phyloP scores from a whole-genome alignment of 2,113 vertebrate genomes.

The Oryzias woworae region DNA sequence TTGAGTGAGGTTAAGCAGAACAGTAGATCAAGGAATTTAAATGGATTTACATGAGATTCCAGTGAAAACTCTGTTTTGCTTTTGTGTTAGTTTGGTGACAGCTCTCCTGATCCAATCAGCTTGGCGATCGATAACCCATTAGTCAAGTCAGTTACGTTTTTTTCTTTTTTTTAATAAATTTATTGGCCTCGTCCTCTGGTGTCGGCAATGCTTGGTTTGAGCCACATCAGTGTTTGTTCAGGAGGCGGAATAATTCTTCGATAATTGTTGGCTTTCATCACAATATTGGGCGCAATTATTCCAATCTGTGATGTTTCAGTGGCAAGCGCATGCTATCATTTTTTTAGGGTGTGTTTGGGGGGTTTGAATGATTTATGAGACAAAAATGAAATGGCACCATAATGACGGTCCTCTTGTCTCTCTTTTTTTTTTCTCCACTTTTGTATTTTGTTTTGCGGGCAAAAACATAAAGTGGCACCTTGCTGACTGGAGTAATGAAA shows the following conservation, averaged over 20 bases:
- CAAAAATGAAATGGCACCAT: conserved; percentile 47
- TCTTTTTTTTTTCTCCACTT: conserved; percentile 26
- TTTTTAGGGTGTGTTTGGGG: conserved; percentile 20
- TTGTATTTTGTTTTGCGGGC: conserved; percentile 12
- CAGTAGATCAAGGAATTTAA: too few species aligned
- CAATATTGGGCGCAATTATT: conserved; percentile 56
- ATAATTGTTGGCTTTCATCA: conserved; percentile 72
- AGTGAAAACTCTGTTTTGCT: background rate
- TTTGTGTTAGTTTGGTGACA: background rate
- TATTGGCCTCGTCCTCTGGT: conserved; percentile 27
- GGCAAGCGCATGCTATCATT: conserved; percentile 17
- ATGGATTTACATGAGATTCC: too few species aligned
- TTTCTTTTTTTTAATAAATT: conserved; percentile 20
- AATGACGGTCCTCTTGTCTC: conserved; percentile 48
- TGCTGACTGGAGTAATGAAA: conserved; percentile 5
- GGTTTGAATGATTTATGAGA: conserved; percentile 55
- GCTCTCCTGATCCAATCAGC: background rate
- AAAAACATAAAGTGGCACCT: conserved; percentile 21
- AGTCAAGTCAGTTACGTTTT: conserved; percentile 10
- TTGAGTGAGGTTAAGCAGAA: too few species aligned
- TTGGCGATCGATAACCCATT: conserved; percentile 26
- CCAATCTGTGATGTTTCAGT: conserved; percentile 45
- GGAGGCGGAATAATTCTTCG: conserved; percentile 59
- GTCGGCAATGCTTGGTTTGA: conserved; percentile 42
- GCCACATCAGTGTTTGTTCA: conserved; percentile 37